A percentile compares a stretch with the other conserved stretches of the same genome.
Conservation (phyloP, 2,113 vertebrate species). For the Lepus europaeus region DNA sequence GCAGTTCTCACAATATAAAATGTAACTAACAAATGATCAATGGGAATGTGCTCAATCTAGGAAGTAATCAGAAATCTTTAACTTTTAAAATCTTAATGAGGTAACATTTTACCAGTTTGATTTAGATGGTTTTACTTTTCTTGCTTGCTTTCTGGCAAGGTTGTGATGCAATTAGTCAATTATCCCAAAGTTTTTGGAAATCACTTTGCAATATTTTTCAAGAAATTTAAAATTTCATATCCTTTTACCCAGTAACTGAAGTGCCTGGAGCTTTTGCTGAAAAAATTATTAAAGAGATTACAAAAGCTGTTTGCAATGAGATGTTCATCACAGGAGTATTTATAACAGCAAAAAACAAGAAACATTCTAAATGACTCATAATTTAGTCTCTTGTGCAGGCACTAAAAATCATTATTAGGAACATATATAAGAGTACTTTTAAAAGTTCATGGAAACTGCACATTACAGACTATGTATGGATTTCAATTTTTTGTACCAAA, state of each 20-base stretch:
- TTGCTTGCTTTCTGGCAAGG: neutral
- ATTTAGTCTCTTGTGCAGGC: neutral
- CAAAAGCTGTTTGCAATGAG: constrained; percentile 37
- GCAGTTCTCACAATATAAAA: constrained; percentile 9
- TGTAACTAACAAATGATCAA: constrained; percentile 4
- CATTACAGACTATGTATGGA: too few relatives aligned
- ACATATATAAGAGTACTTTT: neutral
- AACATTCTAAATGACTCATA: neutral
- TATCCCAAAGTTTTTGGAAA: constrained; percentile 42
- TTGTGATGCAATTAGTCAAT: constrained; percentile 42
- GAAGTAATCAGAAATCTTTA: constrained; percentile 57
- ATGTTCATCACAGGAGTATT: constrained; percentile 59
- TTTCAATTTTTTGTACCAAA: too few relatives aligned
- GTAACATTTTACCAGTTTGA: constrained; percentile 22
- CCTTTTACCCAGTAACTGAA: constrained; percentile 21
- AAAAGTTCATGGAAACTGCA: too few relatives aligned
- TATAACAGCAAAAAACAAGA: constrained; percentile 52
- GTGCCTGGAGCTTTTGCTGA: constrained; percentile 16
- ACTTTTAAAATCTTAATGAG: constrained; percentile 26
- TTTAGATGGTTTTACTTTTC: neutral
- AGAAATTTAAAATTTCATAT: constrained; percentile 47
- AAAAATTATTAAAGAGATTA: constrained; percentile 49
- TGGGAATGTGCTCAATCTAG: neutral
- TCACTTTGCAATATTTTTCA: constrained; percentile 34
- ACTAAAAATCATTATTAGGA: constrained; percentile 28